Conservation (phyloP, 2,888 invertebrate genomes). For the Nebria brevicollis region DNA sequence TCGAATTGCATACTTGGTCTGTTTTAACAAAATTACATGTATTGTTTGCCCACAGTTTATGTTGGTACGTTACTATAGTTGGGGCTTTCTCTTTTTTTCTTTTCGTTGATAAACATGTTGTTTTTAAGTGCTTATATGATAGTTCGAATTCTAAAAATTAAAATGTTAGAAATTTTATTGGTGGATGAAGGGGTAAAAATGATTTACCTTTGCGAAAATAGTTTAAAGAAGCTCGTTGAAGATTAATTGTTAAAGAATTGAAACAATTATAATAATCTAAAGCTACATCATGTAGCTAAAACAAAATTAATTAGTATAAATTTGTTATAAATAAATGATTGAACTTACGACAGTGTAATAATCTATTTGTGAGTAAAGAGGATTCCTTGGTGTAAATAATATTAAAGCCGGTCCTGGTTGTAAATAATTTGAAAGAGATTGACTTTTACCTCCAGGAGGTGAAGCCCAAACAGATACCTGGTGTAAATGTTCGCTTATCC, state of each 20-base stretch:
- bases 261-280: slow-evolving; percentile 78
- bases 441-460: slow-evolving; percentile 75
- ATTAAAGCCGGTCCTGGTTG: slow-evolving; percentile 78
- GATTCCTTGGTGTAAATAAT: slow-evolving; percentile 81
- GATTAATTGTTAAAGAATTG: slow-evolving; percentile 58
- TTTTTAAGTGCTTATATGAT: slow-evolving; percentile 51
- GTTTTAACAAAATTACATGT: slow-evolving; percentile 40
- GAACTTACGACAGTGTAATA: slow-evolving; percentile 75
- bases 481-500: slow-evolving; percentile 71
- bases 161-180: neutral
- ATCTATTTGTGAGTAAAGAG: slow-evolving; percentile 72
- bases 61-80: slow-evolving; percentile 48
- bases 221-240: slow-evolving; percentile 16
- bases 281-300: slow-evolving; percentile 77
- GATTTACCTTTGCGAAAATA: slow-evolving; percentile 16
- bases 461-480: slow-evolving; percentile 75
- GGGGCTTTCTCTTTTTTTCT: slow-evolving; percentile 29
- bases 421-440: slow-evolving; percentile 71
- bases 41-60: slow-evolving; percentile 50
- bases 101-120: slow-evolving; percentile 49
- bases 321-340: neutral
- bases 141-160: slow-evolving; percentile 51
- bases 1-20: slow-evolving; percentile 14
- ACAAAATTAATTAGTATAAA: slow-evolving; percentile 48
- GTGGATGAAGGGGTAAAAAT: neutral